Evolutionary conservation across 2,888 invertebrate genomes (phyloP), one percentile per base, ranked within the genome.

Genomic region (Ormia ochracea): DNA sequence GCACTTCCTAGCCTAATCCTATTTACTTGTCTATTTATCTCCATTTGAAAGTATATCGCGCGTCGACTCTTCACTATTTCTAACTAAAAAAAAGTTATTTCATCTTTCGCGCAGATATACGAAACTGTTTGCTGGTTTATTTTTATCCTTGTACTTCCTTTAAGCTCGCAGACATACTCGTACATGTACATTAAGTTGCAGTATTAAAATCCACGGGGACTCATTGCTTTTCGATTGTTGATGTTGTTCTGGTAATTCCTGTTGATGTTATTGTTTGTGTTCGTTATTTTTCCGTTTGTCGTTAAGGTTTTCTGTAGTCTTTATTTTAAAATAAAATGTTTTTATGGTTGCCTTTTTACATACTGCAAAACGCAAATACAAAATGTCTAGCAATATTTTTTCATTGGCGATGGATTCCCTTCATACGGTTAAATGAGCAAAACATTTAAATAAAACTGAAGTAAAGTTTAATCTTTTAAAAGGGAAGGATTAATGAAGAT

Each of bases 241-340:
- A 19, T 59, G 58, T 63, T 45, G 54, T 45, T 65, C n/a, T 66
- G 36, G 31, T 59, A 50, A 14, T 14, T 56, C 21, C 31, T 68
- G 36, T 58, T 41, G 68, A 45, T 65, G 31, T 66, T 72, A 28
- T 58, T 48, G 61, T 28, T 69, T 17, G 9, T 28, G 31, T n/a
- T n/a, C n/a, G n/a, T 48, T 61, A 48, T 33, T 19, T 38, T 21
- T 48, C 28, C 9, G n/a, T 56, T 33, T 56, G 17, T 36, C 58
- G 43, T 66, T 38, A 36, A 38, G n/a, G 12, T 56, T n/a, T n/a
- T 21, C 54, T 59, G 45, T 38, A 75, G 70, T 54, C 70, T 70
- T 79, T 45, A 61, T 79, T 70, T 76, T 72, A 80, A 80, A 72
- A 76, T 76, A 76, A 80, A 80, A 66, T 80, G 66, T 66, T 76